Evolutionary conservation across 1,140 invertebrate species (phyloP).

Genomic region (Ectropis grisescens): DNA sequence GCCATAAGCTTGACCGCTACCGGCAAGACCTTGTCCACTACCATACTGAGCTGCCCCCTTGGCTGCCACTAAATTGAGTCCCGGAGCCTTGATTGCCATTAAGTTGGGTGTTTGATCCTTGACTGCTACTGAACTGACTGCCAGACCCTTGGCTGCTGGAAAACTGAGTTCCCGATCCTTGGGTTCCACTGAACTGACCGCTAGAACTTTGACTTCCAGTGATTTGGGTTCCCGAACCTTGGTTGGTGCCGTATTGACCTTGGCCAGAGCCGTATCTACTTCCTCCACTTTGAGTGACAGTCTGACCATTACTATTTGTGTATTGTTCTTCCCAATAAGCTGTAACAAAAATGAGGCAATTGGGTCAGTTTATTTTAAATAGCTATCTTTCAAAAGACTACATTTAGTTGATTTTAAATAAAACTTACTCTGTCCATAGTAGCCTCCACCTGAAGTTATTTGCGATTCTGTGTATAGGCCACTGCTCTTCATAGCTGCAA

Average conservation of each 20-base stretch:
- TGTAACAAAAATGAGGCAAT: conserved; percentile 19
- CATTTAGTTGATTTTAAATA: no score
- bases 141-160: no score
- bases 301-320: conserved; percentile 10
- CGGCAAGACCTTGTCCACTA: no score
- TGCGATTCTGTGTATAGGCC: conserved; percentile 32
- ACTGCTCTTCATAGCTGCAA: conserved; percentile 46
- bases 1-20: background rate
- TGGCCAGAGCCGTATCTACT: conserved; percentile 2
- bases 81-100: no score
- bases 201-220: conserved; percentile 15
- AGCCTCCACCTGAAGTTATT: conserved; percentile 28
- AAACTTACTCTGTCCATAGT: conserved; percentile 53
- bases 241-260: conserved; percentile 8
- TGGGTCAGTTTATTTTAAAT: no score
- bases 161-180: conserved; percentile 4
- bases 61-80: background rate
- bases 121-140: no score
- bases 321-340: conserved; percentile 40
- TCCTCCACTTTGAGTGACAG: conserved; percentile 10
- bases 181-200: conserved; percentile 5
- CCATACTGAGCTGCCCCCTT: no score
- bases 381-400: no score
- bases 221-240: conserved; percentile 9
- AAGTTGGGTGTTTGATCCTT: no score